Conservation (phyloP, 1,140 invertebrate species). For the Mercenaria mercenaria region DNA sequence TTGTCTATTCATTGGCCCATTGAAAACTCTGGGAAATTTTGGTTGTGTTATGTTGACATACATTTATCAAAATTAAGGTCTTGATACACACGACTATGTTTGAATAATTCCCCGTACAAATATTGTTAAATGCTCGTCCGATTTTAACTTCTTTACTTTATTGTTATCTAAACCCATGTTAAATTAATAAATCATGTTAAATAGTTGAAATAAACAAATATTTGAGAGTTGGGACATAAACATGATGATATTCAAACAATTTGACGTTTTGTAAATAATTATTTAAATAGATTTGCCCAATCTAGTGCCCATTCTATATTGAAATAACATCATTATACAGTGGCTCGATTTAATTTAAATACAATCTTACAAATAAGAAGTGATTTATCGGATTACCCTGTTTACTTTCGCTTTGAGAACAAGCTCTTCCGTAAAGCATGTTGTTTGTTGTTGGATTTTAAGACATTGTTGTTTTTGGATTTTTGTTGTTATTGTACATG, state of each 20-base stretch:
- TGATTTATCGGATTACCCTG: conserved; percentile 5
- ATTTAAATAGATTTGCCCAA: conserved; percentile 54
- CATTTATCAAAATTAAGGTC: conserved; percentile 52
- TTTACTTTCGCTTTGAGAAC: conserved; percentile 21
- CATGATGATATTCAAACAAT: conserved; percentile 51
- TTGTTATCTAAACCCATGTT: conserved; percentile 64
- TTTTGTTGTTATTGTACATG: neutral
- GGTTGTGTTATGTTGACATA: neutral
- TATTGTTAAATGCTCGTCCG: conserved; percentile 60
- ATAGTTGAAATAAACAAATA: conserved; percentile 67
- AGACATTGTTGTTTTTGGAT: neutral
- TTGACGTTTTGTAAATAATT: conserved; percentile 66
- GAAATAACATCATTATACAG: conserved; percentile 52
- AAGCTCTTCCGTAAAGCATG: neutral
- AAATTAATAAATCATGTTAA: conserved; percentile 68
- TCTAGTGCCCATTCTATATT: conserved; percentile 18
- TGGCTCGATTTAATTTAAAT: conserved; percentile 46
- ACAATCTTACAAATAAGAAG: conserved; percentile 2
- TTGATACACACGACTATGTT: conserved; percentile 59
- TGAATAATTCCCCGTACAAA: conserved; percentile 59
- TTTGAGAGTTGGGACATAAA: conserved; percentile 60
- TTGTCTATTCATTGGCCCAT: neutral
- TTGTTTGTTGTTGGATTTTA: neutral
- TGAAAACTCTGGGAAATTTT: neutral
- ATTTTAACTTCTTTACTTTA: conserved; percentile 41